Evolutionary conservation across 1,140 invertebrate genomes (phyloP).

Genomic region (Galendromus occidentalis): DNA sequence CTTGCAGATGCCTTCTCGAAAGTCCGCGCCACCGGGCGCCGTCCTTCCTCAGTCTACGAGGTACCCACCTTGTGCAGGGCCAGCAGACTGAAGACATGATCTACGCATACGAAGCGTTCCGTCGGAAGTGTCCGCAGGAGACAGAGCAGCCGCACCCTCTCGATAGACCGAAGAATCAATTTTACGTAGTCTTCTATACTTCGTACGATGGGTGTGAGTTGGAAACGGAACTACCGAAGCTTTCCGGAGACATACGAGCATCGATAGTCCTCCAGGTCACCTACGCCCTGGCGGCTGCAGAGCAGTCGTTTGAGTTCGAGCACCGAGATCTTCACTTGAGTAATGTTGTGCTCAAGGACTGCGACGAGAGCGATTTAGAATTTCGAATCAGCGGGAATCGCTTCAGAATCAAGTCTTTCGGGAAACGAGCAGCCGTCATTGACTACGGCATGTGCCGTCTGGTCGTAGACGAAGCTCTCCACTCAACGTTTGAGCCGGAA

Average conservation of each 20-base stretch:
- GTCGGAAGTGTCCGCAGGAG: not conserved
- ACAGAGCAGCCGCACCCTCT: not conserved
- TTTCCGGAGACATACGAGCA: not conserved
- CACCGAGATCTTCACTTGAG: slow-evolving; percentile 2
- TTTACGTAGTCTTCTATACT: not conserved
- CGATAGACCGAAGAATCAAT: not conserved
- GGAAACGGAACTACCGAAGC: not conserved
- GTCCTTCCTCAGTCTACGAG: not conserved
- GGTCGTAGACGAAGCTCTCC: not conserved
- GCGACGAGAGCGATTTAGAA: not conserved
- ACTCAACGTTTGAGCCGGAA: not conserved
- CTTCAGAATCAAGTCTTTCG: not conserved
- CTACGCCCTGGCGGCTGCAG: not conserved
- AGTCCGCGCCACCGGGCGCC: not conserved
- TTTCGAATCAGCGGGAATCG: not conserved
- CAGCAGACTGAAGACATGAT: not conserved
- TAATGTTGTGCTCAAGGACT: not conserved
- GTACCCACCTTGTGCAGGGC: not conserved
- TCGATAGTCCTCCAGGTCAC: slow-evolving; percentile 1
- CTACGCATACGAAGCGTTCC: not conserved
- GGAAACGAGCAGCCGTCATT: not conserved
- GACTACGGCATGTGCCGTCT: slow-evolving; percentile 1
- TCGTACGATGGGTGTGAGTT: not conserved
- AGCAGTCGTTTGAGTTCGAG: not conserved
- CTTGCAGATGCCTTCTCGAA: not conserved